Conservation (phyloP, 2,797 vertebrate genomes). For the Rhodeus uyekii region DNA sequence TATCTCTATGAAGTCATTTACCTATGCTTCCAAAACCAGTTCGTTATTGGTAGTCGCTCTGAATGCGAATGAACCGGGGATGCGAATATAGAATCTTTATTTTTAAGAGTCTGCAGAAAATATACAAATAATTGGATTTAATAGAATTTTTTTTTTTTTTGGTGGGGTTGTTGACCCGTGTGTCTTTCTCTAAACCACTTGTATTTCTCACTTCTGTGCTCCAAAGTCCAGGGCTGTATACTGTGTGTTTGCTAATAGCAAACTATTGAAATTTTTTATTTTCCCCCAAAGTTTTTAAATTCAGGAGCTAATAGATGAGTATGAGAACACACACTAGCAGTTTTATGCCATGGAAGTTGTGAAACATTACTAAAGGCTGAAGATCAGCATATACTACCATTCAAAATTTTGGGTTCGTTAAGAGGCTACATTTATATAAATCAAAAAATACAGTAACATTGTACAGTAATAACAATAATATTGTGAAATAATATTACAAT, state of each 20-base stretch:
- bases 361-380: background rate
- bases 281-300: background rate
- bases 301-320: background rate
- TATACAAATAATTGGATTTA: background rate
- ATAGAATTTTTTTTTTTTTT: background rate
- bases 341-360: background rate
- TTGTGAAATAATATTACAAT: background rate
- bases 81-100: background rate
- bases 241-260: conserved; percentile 13
- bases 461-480: background rate
- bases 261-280: conserved; percentile 22
- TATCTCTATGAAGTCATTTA: no score
- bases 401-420: background rate
- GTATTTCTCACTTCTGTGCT: background rate
- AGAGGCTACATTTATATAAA: background rate
- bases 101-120: background rate
- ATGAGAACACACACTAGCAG: background rate
- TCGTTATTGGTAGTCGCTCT: background rate
- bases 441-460: no score
- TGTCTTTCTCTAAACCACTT: background rate
- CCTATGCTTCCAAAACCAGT: background rate
- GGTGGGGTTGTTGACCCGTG: background rate
- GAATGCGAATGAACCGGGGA: background rate
- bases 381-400: background rate
- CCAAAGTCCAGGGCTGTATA: conserved; percentile 35